Conservation (phyloP, 2,797 vertebrate genomes). For the Cossypha polioptera region DNA sequence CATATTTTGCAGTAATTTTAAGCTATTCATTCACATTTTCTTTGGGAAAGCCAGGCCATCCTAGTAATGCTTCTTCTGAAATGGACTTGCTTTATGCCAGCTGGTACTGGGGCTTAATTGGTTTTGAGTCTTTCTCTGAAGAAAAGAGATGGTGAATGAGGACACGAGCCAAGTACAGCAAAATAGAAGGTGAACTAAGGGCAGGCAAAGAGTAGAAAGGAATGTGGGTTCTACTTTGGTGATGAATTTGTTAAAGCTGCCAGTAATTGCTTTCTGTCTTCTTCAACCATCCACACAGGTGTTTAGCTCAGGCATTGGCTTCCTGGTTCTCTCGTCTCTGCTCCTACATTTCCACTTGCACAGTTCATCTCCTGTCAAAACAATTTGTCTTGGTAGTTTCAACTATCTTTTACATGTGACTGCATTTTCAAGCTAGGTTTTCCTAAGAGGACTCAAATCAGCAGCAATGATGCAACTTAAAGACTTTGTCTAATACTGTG, state of each 20-base stretch:
- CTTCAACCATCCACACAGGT: accelerated
- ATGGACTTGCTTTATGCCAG: neutral
- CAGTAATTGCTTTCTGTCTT: neutral
- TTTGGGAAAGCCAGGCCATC: neutral
- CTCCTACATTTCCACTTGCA: neutral
- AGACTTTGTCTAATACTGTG: neutral
- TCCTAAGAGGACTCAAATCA: neutral
- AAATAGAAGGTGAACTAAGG: neutral
- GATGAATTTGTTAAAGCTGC: neutral
- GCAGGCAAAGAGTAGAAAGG: neutral
- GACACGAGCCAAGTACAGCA: neutral
- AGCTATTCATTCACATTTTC: neutral
- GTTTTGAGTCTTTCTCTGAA: neutral
- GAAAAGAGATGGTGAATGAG: neutral
- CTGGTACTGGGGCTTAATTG: neutral
- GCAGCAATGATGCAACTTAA: neutral
- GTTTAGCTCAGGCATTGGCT: neutral
- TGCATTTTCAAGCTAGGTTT: neutral
- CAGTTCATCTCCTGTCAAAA: neutral
- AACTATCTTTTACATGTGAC: neutral
- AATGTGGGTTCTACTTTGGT: neutral
- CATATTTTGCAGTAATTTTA: neutral
- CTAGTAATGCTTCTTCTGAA: neutral
- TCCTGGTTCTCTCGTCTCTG: neutral
- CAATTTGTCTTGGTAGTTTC: neutral